Evolutionary conservation across 2,113 vertebrate species (phyloP).

Genomic region (Laticauda colubrina): DNA sequence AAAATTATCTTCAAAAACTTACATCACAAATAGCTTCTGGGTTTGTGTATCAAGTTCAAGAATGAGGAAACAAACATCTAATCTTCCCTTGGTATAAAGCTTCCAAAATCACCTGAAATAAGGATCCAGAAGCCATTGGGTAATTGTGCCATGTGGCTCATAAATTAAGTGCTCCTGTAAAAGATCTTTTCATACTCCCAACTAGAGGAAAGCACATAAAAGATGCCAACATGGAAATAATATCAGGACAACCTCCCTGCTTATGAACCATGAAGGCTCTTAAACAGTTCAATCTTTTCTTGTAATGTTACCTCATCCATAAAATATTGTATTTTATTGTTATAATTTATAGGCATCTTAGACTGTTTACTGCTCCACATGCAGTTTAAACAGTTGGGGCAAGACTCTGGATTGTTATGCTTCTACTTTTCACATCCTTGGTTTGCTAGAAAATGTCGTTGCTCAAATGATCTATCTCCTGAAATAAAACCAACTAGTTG

Average conservation of each 20-base stretch:
- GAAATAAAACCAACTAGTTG: slow-evolving; percentile 30
- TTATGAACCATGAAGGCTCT: slow-evolving; percentile 3
- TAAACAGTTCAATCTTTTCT: not conserved
- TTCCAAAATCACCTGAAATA: not conserved
- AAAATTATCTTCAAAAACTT: slow-evolving; percentile 1
- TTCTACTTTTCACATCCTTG: not conserved
- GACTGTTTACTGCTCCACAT: not conserved
- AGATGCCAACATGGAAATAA: rapidly evolving
- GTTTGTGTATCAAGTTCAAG: not conserved
- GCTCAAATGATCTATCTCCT: slow-evolving; percentile 29
- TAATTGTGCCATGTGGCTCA: not conserved
- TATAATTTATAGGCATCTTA: not conserved
- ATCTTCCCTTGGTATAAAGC: not conserved
- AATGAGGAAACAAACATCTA: not conserved
- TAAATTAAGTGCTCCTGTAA: rapidly evolving
- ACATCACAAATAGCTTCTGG: not conserved
- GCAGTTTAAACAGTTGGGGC: not conserved
- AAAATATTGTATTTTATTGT: slow-evolving; percentile 25
- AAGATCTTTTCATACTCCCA: not conserved
- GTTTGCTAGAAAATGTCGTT: slow-evolving; percentile 42
- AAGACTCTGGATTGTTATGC: not conserved
- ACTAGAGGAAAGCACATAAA: not conserved
- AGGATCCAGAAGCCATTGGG: not conserved
- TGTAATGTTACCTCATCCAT: slow-evolving; percentile 19
- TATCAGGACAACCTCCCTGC: rapidly evolving